Base-by-base conservation (phyloP, 2,113 vertebrate genomes). In the Gadus macrocephalus region DNA sequence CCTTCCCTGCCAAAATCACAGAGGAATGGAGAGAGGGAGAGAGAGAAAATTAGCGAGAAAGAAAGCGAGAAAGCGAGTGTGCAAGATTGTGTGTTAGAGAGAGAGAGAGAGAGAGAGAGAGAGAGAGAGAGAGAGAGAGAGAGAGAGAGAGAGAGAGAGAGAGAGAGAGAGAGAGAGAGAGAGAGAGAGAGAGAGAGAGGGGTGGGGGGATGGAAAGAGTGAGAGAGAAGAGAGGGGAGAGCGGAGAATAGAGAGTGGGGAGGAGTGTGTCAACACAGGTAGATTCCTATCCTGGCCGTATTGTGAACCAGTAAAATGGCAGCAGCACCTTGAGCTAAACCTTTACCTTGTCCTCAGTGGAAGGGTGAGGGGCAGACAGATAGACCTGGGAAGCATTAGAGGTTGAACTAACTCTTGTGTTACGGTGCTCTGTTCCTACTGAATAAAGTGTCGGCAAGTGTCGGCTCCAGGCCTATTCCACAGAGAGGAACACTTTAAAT, bases 211-310 rank as follows among this genome's bases (percentile, higher is more conserved):
- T 64, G 58, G 66, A 66, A 12, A 69, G 55, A 6, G 42, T 53
- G 20, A 59, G 70, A 69, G 66, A 62, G 62, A 67, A 63, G 62
- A 64, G 59, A 58, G 62, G 55, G 70, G 64, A 28, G 65, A 28
- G 2, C 64, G 76, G 22, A 53, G n/a, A 15, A 77, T 56, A 16
- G 64, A 73, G 59, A 61, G 63, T 38, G 71, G 63, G 55, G 72
- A 66, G 68, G 83, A 75, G 72, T 85, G 79, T 85, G 85, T 77
- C 68, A 78, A 68, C 79, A 65, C 81, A 88, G 87, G 89, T 90
- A 78, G 85, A 90, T 88, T 92, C 90, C 90, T 92, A 88, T 92
- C 91, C 93, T 94, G 93, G 93, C 93, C 94, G 91, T 83, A 77
- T 88, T 90, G 72, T 91, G 93, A 95, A 93, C 93, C 92, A 93